Evolutionary conservation across 1,140 invertebrate species (phyloP).

Genomic region (Fopius arisanus): DNA sequence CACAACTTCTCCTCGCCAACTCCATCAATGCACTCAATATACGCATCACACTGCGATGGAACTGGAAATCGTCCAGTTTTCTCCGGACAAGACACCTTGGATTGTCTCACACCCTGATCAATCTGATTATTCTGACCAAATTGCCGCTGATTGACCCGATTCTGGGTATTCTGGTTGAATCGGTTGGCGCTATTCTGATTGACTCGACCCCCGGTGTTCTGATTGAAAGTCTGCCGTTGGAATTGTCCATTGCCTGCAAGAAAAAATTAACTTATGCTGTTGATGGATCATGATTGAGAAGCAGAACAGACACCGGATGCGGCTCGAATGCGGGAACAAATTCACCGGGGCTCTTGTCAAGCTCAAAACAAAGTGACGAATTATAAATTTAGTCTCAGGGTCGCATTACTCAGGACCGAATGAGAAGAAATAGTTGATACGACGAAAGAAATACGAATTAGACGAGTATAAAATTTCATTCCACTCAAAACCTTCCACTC

Average conservation of each 20-base stretch:
- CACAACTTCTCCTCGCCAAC: conserved; percentile 79
- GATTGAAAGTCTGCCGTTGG: conserved; percentile 24
- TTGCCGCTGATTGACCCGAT: conserved; percentile 4
- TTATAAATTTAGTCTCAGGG: conserved; percentile 9
- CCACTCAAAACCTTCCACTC: too few species aligned
- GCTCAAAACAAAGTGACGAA: background rate
- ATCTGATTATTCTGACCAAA: conserved; percentile 8
- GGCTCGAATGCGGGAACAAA: background rate
- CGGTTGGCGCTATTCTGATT: too few species aligned
- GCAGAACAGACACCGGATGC: background rate
- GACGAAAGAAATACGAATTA: too few species aligned
- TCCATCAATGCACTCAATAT: conserved; percentile 76
- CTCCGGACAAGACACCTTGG: conserved; percentile 66
- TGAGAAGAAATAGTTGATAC: background rate
- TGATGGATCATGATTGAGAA: conserved; percentile 11
- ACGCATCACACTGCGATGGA: conserved; percentile 77
- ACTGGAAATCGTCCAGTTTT: conserved; percentile 76
- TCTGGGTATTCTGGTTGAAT: conserved; percentile 5
- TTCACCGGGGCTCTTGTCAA: background rate
- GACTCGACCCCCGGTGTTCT: conserved; percentile 16
- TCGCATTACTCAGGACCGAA: background rate
- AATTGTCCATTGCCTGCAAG: conserved; percentile 41
- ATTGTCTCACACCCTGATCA: conserved; percentile 20
- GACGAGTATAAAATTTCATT: too few species aligned
- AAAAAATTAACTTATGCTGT: conserved; percentile 12